A percentile compares a stretch with the other conserved stretches of the same genome.
These are phyloP conservation scores for Apamea crenata DNA, from an alignment of 2,888 invertebrate species.

Conservation along the genomic window DNA sequence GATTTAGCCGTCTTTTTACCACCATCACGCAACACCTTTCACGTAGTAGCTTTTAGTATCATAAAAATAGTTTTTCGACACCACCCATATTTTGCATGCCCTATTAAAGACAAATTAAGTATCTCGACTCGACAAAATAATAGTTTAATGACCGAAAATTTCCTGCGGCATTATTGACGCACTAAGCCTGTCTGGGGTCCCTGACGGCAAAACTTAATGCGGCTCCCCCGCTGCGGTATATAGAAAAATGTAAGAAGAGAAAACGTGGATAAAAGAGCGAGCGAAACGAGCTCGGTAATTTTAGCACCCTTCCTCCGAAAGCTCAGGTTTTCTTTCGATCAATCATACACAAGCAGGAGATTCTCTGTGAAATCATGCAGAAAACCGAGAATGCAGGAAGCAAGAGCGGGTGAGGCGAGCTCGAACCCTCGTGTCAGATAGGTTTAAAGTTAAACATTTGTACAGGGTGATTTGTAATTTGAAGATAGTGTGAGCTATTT, in stretches of 20 bases:
- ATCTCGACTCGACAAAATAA: not conserved
- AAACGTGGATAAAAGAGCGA: not conserved
- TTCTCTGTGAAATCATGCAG: not conserved
- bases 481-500: not conserved
- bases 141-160: not conserved
- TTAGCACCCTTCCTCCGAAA: not conserved
- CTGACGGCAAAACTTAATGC: not conserved
- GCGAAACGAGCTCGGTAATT: not conserved
- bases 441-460: not conserved
- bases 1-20: not conserved
- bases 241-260: not conserved
- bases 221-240: not conserved
- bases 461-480: not conserved
- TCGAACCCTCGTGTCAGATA: too few species aligned
- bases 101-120: not conserved
- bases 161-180: not conserved
- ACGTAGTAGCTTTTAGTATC: not conserved
- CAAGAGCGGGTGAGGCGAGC: too few species aligned
- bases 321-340: not conserved
- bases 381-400: not conserved
- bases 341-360: not conserved
- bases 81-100: not conserved
- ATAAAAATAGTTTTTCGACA: not conserved
- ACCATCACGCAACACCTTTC: not conserved
- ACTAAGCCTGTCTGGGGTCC: too few species aligned